These are phyloP conservation scores for Arrhamphus sclerolepis DNA, from an alignment of 2,797 vertebrate genomes.

Conservation along the genomic window DNA sequence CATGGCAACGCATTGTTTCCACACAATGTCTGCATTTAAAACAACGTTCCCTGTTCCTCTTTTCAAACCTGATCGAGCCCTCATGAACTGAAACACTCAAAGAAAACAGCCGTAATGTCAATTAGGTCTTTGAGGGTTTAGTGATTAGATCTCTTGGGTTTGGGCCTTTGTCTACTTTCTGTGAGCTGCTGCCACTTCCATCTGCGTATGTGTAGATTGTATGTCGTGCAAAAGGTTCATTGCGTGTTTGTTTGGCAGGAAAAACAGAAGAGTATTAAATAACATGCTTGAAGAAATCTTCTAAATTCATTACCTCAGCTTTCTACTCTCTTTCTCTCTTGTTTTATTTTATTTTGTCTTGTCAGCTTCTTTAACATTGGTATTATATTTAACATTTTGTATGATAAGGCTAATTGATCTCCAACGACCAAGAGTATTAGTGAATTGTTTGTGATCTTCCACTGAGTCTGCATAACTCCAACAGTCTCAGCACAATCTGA, in stretches of 20 bases:
- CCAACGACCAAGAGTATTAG: slow-evolving; percentile 64
- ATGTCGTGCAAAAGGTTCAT: slow-evolving; percentile 29
- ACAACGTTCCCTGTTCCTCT: background rate
- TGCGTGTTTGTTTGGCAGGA: slow-evolving; percentile 14
- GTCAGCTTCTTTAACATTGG: slow-evolving; percentile 64
- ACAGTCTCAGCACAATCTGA: slow-evolving; percentile 72
- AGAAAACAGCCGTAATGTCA: background rate
- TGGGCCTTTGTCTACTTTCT: slow-evolving; percentile 7
- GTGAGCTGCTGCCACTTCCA: slow-evolving; percentile 9
- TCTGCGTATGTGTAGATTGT: slow-evolving; percentile 39
- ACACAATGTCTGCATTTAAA: background rate
- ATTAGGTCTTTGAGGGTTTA: background rate
- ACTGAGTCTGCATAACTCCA: slow-evolving; percentile 74
- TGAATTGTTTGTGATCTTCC: slow-evolving; percentile 69
- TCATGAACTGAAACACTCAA: background rate
- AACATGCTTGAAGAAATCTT: slow-evolving; percentile 57
- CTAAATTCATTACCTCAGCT: slow-evolving; percentile 68
- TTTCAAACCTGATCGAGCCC: background rate
- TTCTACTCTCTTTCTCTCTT: slow-evolving; percentile 21
- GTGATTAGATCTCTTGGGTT: background rate
- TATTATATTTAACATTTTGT: slow-evolving; percentile 77
- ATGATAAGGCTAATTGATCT: slow-evolving; percentile 80
- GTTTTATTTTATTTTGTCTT: slow-evolving; percentile 11
- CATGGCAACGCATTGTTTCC: no score
- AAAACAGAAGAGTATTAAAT: slow-evolving; percentile 16